Evolutionary conservation across 2,888 invertebrate genomes (phyloP).

Genomic region (Ichneumoninae sp.): DNA sequence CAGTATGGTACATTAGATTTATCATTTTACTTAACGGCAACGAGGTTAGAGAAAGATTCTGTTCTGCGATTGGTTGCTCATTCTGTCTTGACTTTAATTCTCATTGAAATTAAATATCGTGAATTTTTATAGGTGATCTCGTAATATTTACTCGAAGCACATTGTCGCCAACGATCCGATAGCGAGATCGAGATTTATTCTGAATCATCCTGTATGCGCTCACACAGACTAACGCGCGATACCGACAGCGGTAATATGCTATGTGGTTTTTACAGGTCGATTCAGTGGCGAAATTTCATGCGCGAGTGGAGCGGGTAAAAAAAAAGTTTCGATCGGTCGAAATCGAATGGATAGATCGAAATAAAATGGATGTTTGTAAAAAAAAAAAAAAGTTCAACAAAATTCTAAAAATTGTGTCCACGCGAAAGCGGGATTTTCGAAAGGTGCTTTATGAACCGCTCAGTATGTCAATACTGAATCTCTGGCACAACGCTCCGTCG

Average conservation of each 20-base stretch:
- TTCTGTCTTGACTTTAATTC: neutral
- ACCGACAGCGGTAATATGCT: conserved; percentile 7
- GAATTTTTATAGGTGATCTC: neutral
- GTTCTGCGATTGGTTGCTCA: neutral
- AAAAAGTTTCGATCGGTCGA: neutral
- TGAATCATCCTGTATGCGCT: conserved; percentile 4
- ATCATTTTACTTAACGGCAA: neutral
- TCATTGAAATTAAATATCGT: neutral
- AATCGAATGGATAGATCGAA: neutral
- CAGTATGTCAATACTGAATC: conserved; percentile 28
- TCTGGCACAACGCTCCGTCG: conserved; percentile 13
- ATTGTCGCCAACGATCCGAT: neutral
- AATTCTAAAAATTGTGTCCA: neutral
- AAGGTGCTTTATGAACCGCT: conserved; percentile 26
- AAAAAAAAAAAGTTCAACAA: neutral
- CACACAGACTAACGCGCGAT: neutral
- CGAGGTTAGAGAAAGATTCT: neutral
- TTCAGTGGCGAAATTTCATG: neutral
- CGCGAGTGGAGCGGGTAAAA: neutral
- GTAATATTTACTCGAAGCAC: neutral
- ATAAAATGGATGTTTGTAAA: neutral
- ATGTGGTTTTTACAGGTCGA: conserved; percentile 5
- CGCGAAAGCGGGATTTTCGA: neutral
- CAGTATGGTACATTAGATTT: neutral
- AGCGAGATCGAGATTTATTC: neutral